Evolutionary conservation across 2,113 vertebrate genomes (phyloP), one percentile per base, ranked within the genome.

Genomic region (Fregetta grallaria): DNA sequence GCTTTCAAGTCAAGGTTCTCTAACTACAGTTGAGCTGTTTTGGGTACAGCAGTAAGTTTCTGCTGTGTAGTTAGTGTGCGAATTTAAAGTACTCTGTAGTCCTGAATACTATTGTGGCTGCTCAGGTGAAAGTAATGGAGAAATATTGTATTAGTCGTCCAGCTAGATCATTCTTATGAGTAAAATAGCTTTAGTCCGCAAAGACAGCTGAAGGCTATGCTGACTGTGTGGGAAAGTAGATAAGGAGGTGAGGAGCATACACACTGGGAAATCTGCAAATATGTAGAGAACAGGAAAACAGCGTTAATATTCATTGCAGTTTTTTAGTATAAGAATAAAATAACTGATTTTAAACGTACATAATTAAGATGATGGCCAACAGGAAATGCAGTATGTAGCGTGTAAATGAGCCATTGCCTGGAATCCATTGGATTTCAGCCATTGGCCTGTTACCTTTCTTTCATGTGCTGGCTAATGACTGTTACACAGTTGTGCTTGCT

Each of bases 221-320:
- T 61, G 71, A 8, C 44, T 55, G 1, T 23, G 42, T 3, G 2
- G 26, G n/a, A 52, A 52, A 34, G 15, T 10, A 2, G 3, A 2
- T 58, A 10, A 44, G 38, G 59, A 87, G 55, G 25, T 47, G n/a
- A 78, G 52, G 26, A 6, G 5, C 26, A 1, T 10, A 10, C 2
- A 1, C 23, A 8, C 12, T 61, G 74, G 30, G 59, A 79, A 86
- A 23, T 27, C 15, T 50, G 36, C 26, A 47, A 3, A 29, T 36
- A 25, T 2, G 27, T 14, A 3, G 6, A 26, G 29, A 71, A 32
- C 38, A 78, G 67, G 27, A 42, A 47, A 89, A 53, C 10, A 34
- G 5, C 1, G 0, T 92, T 72, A 5, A 15, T 75, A 8, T 47
- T 78, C 9, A 30, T 32, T 62, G 65, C 30, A 11, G 5, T 3